Percentiles rank a stretch among this genome's conserved stretches.
Evolutionary conservation across 2,888 invertebrate species (phyloP).

Genomic region (Stenodera caucasica): DNA sequence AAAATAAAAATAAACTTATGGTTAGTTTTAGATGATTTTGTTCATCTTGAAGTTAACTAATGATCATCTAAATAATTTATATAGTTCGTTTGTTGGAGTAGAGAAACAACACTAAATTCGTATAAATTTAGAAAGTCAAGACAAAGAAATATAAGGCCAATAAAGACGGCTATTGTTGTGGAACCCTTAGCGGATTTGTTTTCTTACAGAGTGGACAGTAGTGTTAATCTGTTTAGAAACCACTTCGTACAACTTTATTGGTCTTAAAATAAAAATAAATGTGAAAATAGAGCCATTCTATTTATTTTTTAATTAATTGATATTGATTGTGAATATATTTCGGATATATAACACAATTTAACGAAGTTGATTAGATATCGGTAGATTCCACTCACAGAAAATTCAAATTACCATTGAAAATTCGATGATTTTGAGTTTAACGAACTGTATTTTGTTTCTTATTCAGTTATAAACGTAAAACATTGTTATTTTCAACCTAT

Average conservation of each 20-base stretch:
- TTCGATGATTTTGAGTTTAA: background rate
- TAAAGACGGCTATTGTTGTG: conserved; percentile 27
- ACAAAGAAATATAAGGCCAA: conserved; percentile 30
- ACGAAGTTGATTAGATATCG: too few relatives aligned
- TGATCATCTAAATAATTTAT: conserved; percentile 16
- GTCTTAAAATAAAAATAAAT: background rate
- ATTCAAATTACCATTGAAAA: too few relatives aligned
- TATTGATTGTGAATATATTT: too few relatives aligned
- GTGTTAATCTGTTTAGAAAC: conserved; percentile 28
- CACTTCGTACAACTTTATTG: conserved; percentile 24
- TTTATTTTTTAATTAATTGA: too few relatives aligned
- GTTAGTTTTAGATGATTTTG: background rate
- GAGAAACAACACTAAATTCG: conserved; percentile 21
- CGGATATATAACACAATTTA: too few relatives aligned
- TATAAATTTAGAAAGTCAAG: conserved; percentile 25
- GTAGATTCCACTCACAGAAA: too few relatives aligned
- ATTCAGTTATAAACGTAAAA: too few relatives aligned
- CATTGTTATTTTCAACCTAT: background rate
- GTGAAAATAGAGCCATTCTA: too few relatives aligned
- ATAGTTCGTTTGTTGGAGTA: conserved; percentile 14
- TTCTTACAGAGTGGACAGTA: conserved; percentile 25
- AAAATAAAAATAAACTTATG: background rate
- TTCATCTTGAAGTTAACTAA: background rate
- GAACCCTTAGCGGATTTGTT: conserved; percentile 26
- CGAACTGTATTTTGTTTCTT: too few relatives aligned